A percentile compares a stretch with the other conserved stretches of the same genome.
These are phyloP conservation scores for Bucorvus abyssinicus DNA, from an alignment of 2,797 vertebrate genomes.

Conservation along the genomic window DNA sequence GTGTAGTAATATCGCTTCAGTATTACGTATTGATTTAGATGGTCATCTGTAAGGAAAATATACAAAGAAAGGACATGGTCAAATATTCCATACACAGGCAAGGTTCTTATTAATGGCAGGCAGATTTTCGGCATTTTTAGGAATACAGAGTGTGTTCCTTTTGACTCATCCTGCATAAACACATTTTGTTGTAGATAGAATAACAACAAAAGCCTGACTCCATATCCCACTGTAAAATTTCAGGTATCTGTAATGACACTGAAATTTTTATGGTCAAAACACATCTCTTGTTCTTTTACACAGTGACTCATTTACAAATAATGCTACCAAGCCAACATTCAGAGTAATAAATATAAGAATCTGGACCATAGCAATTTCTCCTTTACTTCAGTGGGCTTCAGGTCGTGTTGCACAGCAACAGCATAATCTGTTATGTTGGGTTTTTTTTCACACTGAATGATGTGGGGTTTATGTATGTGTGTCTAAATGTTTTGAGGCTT, in stretches of 20 bases:
- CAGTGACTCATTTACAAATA: not conserved
- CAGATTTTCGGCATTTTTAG: not conserved
- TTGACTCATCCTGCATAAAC: not conserved
- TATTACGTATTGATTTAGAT: not conserved
- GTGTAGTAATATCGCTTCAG: slow-evolving; percentile 4
- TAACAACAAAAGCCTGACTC: not conserved
- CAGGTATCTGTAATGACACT: not conserved
- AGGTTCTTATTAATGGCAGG: not conserved
- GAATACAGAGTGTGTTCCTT: not conserved
- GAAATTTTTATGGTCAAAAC: not conserved
- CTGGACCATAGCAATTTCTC: not conserved
- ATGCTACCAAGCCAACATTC: not conserved
- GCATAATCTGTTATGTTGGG: not conserved
- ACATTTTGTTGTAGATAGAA: not conserved
- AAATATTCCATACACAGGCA: not conserved
- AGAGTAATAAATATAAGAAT: not conserved
- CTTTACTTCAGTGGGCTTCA: not conserved
- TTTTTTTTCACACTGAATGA: not conserved
- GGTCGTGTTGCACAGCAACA: not conserved
- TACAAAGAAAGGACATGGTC: not conserved
- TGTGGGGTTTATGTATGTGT: not conserved
- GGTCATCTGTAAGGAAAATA: slow-evolving; percentile 17
- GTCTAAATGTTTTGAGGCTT: not conserved
- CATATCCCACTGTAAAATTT: not conserved
- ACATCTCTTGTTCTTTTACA: not conserved